These are phyloP conservation scores for Zapus hudsonius DNA, from an alignment of 2,113 vertebrate species.

Conservation along the genomic window DNA sequence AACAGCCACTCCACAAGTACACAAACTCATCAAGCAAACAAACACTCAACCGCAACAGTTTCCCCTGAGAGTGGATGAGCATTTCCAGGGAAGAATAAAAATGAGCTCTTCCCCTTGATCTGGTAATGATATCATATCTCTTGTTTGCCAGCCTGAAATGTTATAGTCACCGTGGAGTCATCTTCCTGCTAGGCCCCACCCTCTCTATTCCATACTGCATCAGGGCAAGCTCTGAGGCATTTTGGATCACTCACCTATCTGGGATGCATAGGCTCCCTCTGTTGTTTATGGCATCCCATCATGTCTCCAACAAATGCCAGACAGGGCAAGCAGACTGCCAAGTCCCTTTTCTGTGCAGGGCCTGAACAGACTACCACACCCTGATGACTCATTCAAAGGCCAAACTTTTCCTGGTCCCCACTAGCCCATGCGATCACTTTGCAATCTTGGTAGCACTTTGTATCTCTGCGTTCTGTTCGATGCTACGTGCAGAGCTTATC, in stretches of 20 bases:
- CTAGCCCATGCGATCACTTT: not conserved
- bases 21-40: slow-evolving; percentile 52
- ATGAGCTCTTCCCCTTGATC: slow-evolving; percentile 7
- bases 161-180: slow-evolving; percentile 35
- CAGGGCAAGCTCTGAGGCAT: not conserved
- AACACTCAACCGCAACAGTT: not conserved
- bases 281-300: not conserved
- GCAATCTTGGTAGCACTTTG: not conserved
- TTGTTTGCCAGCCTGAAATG: slow-evolving; percentile 34
- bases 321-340: not conserved
- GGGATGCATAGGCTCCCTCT: not conserved
- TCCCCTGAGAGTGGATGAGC: not conserved
- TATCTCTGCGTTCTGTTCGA: not conserved
- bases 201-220: not conserved
- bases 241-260: not conserved
- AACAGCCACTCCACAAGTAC: slow-evolving; percentile 36
- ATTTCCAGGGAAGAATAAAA: slow-evolving; percentile 61
- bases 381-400: not conserved
- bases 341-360: not conserved
- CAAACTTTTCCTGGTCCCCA: not conserved
- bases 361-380: not conserved
- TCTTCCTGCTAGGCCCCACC: not conserved
- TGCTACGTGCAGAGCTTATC: not conserved
- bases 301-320: not conserved
- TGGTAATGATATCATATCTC: slow-evolving; percentile 19